Conservation (phyloP, 2,797 vertebrate species). For the Falco rusticolus region DNA sequence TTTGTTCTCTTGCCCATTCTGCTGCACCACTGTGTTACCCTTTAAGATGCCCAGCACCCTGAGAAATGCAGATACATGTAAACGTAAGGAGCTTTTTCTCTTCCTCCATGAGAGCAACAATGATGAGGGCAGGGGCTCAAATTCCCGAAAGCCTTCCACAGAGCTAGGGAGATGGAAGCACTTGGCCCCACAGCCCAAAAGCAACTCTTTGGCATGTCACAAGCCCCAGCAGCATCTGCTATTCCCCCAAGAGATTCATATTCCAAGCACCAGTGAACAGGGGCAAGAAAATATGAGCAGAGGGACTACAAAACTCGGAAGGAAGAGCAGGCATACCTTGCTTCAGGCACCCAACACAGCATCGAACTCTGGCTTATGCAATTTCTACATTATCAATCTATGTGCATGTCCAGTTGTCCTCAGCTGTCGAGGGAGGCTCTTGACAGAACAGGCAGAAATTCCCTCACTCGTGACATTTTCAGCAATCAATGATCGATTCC, state of each 20-base stretch:
- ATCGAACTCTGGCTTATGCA: not conserved
- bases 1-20: not conserved
- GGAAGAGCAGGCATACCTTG: not conserved
- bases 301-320: not conserved
- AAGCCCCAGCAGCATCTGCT: not conserved
- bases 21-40: not conserved
- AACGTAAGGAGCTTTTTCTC: not conserved
- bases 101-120: not conserved
- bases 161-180: not conserved
- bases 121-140: not conserved
- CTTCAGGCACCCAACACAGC: not conserved
- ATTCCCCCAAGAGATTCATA: not conserved
- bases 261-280: not conserved
- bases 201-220: not conserved
- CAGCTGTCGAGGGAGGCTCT: not conserved
- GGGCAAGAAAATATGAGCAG: not conserved
- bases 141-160: not conserved
- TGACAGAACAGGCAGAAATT: not conserved
- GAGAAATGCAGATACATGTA: not conserved
- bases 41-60: not conserved
- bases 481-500: fast-evolving
- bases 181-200: not conserved
- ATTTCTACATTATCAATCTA: not conserved
- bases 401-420: not conserved
- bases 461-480: fast-evolving